Conservation (phyloP, 2,113 vertebrate genomes). For the Corythaeola cristata region DNA sequence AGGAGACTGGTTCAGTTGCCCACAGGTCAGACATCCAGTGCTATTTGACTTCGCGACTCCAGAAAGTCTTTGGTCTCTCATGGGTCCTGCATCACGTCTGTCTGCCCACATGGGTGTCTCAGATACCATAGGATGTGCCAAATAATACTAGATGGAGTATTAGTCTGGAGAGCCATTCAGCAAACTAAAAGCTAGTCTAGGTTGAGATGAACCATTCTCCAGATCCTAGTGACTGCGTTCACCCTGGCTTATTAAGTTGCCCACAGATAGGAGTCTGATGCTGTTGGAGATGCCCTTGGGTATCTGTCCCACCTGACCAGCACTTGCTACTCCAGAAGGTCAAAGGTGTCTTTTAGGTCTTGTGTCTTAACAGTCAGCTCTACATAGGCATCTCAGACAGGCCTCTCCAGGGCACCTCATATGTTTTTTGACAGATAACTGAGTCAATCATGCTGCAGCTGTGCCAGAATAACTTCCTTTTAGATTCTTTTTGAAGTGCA, state of each 20-base stretch:
- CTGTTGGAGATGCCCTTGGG: not conserved
- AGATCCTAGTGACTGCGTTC: not conserved
- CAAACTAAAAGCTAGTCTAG: not conserved
- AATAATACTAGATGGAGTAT: not conserved
- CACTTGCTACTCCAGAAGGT: not conserved
- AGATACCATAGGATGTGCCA: not conserved
- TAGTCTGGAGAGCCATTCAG: not conserved
- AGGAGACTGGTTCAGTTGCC: not conserved
- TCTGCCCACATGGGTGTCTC: not conserved
- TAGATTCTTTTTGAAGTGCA: not conserved
- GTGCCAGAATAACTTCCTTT: not conserved
- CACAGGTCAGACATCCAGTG: not conserved
- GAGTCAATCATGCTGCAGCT: not conserved
- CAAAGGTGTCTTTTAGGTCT: not conserved
- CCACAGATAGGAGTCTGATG: not conserved
- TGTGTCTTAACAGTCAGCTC: not conserved
- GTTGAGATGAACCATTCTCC: not conserved
- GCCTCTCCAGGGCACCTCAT: not conserved
- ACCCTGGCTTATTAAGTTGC: not conserved
- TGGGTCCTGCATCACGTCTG: accelerated
- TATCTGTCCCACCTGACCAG: no score
- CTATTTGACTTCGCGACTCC: not conserved
- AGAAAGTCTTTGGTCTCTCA: not conserved
- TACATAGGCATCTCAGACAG: not conserved
- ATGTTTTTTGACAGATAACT: not conserved